Conservation (phyloP, 2,797 vertebrate genomes). For the Cynodonichthys magdalenae region DNA sequence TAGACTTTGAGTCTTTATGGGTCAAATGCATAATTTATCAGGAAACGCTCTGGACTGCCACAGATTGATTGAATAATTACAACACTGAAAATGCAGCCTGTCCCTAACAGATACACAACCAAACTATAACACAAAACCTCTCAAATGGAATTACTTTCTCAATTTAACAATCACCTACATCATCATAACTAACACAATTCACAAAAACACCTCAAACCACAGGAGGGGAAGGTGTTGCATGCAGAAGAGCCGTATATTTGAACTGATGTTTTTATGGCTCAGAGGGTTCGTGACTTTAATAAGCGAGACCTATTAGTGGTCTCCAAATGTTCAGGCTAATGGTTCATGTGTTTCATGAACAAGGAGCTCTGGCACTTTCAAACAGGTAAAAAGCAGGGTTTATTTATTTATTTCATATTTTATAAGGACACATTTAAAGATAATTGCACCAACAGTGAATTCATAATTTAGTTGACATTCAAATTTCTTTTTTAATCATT, state of each 20-base stretch:
- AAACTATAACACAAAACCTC: conserved; percentile 7
- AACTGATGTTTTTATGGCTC: conserved; percentile 30
- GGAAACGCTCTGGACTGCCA: not conserved
- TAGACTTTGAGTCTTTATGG: too few relatives aligned
- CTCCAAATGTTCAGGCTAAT: conserved; percentile 40
- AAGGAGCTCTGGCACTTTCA: conserved; percentile 37
- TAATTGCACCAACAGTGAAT: conserved; percentile 55
- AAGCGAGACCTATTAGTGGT: conserved; percentile 42
- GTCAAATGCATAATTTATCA: too few relatives aligned
- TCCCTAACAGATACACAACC: conserved; percentile 5
- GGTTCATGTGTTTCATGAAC: conserved; percentile 47
- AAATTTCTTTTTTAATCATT: conserved; percentile 40
- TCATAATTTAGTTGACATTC: conserved; percentile 65
- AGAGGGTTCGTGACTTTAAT: conserved; percentile 36
- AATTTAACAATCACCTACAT: conserved; percentile 17
- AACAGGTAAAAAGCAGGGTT: conserved; percentile 29
- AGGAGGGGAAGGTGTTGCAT: conserved; percentile 2
- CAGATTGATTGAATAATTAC: conserved; percentile 29
- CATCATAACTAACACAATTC: conserved; percentile 11
- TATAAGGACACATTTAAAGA: conserved; percentile 45
- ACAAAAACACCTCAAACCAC: conserved; percentile 27
- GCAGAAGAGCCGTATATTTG: conserved; percentile 22
- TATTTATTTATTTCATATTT: not conserved
- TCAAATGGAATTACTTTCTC: conserved; percentile 11
- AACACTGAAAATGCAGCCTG: conserved; percentile 10